A percentile compares a stretch with the other conserved stretches of the same genome.
Evolutionary conservation across 2,888 invertebrate genomes (phyloP).

Genomic region (Bombylius discolor): DNA sequence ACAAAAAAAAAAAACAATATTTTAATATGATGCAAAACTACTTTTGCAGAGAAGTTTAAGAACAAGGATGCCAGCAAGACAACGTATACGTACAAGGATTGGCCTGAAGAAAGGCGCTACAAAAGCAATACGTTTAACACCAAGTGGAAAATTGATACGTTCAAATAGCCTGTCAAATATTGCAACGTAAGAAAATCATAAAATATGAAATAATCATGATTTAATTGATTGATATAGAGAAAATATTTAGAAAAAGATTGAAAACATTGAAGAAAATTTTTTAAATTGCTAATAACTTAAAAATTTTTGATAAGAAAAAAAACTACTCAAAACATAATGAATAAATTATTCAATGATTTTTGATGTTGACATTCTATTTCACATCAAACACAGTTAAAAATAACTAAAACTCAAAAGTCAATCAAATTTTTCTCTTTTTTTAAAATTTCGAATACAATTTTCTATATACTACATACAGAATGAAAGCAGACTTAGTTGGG

Average conservation of each 20-base stretch:
- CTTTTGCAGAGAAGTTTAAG: constrained; percentile 37
- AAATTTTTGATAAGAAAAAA: too few species aligned
- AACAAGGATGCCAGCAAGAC: constrained; percentile 17
- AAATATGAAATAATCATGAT: too few species aligned
- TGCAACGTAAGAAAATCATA: constrained; percentile 33
- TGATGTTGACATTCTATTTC: too few species aligned
- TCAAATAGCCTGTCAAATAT: constrained; percentile 30
- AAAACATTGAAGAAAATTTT: too few species aligned
- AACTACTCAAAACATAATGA: too few species aligned
- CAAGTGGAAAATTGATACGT: constrained; percentile 30
- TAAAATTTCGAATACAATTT: constrained; percentile 1
- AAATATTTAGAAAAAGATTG: not conserved
- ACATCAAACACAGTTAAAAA: too few species aligned
- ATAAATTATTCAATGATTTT: too few species aligned
- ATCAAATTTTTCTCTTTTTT: constrained; percentile 10
- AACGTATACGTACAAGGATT: constrained; percentile 18
- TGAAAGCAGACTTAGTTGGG: constrained; percentile 34
- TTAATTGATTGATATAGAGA: not conserved
- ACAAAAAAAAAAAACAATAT: not conserved
- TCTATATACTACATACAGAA: constrained; percentile 21
- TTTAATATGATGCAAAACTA: constrained; percentile 10
- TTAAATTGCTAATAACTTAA: too few species aligned
- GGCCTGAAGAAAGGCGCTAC: constrained; percentile 24
- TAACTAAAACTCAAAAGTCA: too few species aligned
- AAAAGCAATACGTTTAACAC: constrained; percentile 29